Evolutionary conservation across 2,797 vertebrate species (phyloP).

Genomic region (Sandelia bainsii): DNA sequence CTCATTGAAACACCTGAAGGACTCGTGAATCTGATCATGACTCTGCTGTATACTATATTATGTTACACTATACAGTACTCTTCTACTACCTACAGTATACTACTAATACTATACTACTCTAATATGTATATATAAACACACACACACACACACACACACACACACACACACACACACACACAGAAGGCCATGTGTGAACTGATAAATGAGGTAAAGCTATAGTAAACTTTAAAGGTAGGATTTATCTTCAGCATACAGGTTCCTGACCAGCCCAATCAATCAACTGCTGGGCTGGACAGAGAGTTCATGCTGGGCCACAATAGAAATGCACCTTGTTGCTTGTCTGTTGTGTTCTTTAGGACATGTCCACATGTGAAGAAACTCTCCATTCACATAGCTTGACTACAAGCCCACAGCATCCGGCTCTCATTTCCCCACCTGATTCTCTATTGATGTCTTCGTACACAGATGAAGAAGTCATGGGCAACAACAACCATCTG

Average conservation of each 20-base stretch:
- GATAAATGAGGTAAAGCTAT: background rate
- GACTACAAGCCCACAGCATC: constrained; percentile 28
- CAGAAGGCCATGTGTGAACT: background rate
- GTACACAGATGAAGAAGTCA: constrained; percentile 58
- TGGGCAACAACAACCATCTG: constrained; percentile 73
- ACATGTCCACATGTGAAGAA: constrained; percentile 48
- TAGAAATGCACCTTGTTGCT: background rate
- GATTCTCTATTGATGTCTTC: constrained; percentile 39
- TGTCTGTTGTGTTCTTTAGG: constrained; percentile 48
- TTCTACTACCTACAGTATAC: no score
- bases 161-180: no score
- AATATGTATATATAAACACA: background rate
- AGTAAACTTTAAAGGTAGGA: background rate
- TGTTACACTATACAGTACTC: no score
- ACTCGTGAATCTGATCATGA: background rate
- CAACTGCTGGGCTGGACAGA: background rate
- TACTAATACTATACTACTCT: background rate
- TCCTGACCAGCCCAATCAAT: no score
- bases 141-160: no score
- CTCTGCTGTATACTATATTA: background rate
- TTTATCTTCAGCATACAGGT: background rate
- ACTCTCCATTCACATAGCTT: constrained; percentile 7
- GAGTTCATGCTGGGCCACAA: background rate
- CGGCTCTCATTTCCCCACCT: constrained; percentile 23
- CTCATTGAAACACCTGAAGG: background rate